Evolutionary conservation across 23 tunicate species (phyloP).

Genomic region (Oikopleura albicans): DNA sequence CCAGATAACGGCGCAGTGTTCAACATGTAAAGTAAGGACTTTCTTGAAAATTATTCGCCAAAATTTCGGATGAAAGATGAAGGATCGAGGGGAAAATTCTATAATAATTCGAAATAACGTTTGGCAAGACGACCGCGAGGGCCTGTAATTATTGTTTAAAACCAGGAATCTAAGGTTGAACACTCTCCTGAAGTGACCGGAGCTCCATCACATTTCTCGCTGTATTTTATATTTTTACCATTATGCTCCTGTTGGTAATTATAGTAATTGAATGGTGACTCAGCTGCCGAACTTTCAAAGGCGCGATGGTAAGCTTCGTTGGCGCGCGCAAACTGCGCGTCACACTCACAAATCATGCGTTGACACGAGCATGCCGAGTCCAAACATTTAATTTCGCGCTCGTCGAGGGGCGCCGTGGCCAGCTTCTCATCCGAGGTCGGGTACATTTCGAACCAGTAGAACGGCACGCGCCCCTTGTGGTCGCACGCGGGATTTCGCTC

Average conservation of each 20-base stretch:
- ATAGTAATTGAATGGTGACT: not conserved
- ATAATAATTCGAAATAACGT: too few relatives aligned
- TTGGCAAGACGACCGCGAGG: too few relatives aligned
- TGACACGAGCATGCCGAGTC: not conserved
- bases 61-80: too few relatives aligned
- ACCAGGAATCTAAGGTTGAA: too few relatives aligned
- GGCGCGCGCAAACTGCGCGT: not conserved
- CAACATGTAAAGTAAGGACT: too few relatives aligned
- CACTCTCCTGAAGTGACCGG: not conserved
- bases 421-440: not conserved
- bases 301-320: not conserved
- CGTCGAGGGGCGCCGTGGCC: not conserved
- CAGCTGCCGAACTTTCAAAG: not conserved
- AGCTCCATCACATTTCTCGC: not conserved
- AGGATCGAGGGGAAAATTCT: too few relatives aligned
- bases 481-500: not conserved
- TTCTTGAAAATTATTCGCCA: too few relatives aligned
- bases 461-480: not conserved
- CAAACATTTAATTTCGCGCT: not conserved
- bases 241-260: not conserved
- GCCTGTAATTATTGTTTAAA: too few relatives aligned
- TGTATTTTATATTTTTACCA: not conserved
- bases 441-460: not conserved
- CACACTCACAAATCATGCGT: not conserved
- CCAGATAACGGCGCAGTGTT: too few relatives aligned